Conservation (phyloP, 1,140 invertebrate genomes). For the Ridgeia piscesae region DNA sequence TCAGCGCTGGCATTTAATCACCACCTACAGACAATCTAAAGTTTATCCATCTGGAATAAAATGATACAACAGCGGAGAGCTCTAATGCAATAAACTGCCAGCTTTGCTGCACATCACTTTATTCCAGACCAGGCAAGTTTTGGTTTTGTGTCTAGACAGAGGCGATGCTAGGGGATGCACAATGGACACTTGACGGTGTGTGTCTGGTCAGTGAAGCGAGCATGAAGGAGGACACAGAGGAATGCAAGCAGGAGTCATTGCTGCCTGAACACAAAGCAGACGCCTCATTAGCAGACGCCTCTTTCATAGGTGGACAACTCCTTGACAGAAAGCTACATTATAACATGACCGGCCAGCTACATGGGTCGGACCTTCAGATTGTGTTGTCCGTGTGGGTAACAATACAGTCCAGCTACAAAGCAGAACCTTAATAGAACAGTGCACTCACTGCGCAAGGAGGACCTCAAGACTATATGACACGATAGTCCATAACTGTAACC, state of each 20-base stretch:
- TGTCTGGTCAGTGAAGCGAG: neutral
- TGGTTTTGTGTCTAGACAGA: neutral
- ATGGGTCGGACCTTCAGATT: neutral
- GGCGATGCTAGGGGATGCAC: neutral
- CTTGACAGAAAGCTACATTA: neutral
- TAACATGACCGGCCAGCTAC: neutral
- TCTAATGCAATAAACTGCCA: neutral
- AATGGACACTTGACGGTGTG: neutral
- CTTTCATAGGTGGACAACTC: neutral
- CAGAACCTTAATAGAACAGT: neutral
- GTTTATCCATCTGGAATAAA: neutral
- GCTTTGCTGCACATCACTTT: neutral
- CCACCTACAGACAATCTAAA: neutral
- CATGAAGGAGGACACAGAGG: neutral
- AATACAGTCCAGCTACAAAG: neutral
- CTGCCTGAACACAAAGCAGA: neutral
- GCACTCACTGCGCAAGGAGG: neutral
- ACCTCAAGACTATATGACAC: neutral
- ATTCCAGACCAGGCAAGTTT: neutral
- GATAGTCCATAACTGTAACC: neutral
- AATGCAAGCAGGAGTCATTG: neutral
- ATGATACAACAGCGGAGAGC: neutral
- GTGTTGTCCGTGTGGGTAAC: neutral
- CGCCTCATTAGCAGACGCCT: neutral
- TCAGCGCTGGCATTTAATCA: neutral